Evolutionary conservation across 2,113 vertebrate species (phyloP).

Genomic region (Ceratotherium simum): DNA sequence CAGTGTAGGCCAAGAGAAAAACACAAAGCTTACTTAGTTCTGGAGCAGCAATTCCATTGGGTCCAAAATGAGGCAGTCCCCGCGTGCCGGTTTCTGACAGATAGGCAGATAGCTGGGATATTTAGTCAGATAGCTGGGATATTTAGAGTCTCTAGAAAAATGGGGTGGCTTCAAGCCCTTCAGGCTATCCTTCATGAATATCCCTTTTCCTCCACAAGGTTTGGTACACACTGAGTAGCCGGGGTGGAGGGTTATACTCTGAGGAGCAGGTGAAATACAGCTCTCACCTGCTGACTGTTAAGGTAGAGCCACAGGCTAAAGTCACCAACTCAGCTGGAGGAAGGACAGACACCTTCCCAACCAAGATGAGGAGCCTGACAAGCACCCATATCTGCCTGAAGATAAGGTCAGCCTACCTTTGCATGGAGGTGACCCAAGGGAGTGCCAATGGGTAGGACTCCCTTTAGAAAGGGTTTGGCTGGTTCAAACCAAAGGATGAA

Average conservation of each 20-base stretch:
- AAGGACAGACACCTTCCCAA: background rate
- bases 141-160: background rate
- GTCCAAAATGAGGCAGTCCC: background rate
- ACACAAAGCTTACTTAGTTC: background rate
- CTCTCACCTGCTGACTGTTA: background rate
- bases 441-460: background rate
- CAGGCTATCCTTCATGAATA: background rate
- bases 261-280: background rate
- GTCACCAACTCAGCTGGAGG: background rate
- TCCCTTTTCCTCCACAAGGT: background rate
- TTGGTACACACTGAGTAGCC: rapidly evolving
- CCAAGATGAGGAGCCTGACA: background rate
- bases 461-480: background rate
- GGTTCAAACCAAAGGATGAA: background rate
- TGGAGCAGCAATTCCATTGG: background rate
- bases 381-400: background rate
- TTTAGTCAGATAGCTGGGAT: background rate
- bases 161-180: background rate
- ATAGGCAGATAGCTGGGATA: background rate
- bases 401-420: background rate
- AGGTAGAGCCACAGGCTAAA: background rate
- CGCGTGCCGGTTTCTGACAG: background rate
- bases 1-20: background rate
- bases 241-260: background rate
- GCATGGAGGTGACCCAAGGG: background rate